Conservation (phyloP, 1,140 invertebrate species). For the Marisa cornuarietis region DNA sequence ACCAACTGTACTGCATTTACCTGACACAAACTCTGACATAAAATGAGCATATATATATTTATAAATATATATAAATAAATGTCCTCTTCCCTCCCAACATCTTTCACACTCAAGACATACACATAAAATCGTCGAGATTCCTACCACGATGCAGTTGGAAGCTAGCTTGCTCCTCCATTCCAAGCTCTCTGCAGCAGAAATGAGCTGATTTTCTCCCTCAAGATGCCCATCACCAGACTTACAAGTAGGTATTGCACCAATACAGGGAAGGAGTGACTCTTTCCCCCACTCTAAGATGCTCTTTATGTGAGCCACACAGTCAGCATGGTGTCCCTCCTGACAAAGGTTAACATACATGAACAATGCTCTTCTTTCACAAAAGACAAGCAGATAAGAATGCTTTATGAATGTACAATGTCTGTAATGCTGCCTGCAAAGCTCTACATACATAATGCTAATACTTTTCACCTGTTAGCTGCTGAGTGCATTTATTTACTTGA, state of each 20-base stretch:
- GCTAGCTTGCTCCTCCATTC: neutral
- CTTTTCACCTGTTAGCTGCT: too few relatives aligned
- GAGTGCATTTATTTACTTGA: too few relatives aligned
- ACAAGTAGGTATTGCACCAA: neutral
- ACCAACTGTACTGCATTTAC: neutral
- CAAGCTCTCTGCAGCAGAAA: neutral
- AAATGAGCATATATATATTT: neutral
- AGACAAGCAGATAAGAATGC: neutral
- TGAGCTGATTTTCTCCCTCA: neutral
- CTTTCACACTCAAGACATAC: neutral
- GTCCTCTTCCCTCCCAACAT: too few relatives aligned
- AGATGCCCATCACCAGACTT: neutral
- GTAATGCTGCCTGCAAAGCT: too few relatives aligned
- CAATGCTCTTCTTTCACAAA: neutral
- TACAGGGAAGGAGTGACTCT: conserved; percentile 1
- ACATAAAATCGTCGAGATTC: neutral
- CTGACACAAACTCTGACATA: neutral
- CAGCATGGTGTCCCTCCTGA: neutral
- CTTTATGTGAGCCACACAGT: conserved; percentile 8
- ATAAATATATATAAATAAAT: neutral
- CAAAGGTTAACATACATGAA: neutral
- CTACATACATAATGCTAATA: neutral
- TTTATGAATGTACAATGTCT: neutral
- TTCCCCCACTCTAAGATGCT: neutral
- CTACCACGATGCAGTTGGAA: neutral